phyloP scores from a whole-genome alignment of 2,797 vertebrate species.

The Acipenser ruthenus region DNA sequence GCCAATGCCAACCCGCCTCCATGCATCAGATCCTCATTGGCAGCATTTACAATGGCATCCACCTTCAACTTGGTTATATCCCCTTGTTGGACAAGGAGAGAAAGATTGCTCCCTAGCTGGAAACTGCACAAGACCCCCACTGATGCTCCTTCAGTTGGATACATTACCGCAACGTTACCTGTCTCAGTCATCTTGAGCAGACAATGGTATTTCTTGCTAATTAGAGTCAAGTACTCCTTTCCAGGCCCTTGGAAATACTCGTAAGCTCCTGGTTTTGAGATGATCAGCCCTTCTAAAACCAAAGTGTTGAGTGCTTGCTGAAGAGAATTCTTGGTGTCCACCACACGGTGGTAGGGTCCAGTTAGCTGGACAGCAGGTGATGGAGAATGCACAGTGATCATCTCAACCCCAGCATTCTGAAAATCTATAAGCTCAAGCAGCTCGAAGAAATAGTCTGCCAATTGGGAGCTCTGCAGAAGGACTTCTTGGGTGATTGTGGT shows the following conservation, averaged over 20 bases:
- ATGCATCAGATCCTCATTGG: constrained; percentile 41
- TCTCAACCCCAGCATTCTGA: constrained; percentile 29
- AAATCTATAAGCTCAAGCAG: constrained; percentile 25
- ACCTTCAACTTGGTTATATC: constrained; percentile 46
- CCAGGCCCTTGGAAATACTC: constrained; percentile 37
- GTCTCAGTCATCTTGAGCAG: constrained; percentile 26
- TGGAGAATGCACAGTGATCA: constrained; percentile 18
- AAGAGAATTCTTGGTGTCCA: constrained; percentile 21
- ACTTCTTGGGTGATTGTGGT: constrained; percentile 20
- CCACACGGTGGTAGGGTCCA: constrained; percentile 34
- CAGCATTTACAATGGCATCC: constrained; percentile 48
- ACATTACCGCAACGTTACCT: neutral
- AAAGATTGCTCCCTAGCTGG: constrained; percentile 26
- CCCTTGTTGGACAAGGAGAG: constrained; percentile 37
- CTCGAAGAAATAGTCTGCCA: constrained; percentile 21
- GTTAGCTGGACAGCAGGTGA: constrained; percentile 29
- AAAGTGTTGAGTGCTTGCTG: constrained; percentile 29
- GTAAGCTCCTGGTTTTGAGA: constrained; percentile 40
- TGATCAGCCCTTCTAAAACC: constrained; percentile 15
- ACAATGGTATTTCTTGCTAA: constrained; percentile 29
- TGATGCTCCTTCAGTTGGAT: neutral
- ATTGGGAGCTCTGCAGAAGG: constrained; percentile 22
- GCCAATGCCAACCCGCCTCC: constrained; percentile 42
- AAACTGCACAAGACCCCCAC: constrained; percentile 19
- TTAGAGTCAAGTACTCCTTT: constrained; percentile 20